Base-by-base conservation (phyloP, 1,140 invertebrate species). In the Steinernema feltiae region DNA sequence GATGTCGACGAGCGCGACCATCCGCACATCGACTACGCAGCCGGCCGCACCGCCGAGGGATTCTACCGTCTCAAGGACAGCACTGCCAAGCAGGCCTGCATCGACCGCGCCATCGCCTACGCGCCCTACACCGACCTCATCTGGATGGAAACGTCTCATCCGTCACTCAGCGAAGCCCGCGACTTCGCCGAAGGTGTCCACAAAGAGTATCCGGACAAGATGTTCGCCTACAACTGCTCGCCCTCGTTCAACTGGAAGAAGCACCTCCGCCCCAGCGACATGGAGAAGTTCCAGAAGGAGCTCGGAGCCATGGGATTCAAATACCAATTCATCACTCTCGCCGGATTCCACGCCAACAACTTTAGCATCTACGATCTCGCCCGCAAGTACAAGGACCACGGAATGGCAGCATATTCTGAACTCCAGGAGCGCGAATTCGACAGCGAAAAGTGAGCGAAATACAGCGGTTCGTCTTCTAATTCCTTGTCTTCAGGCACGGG, bases 161-260 rank as follows among this genome's bases (percentile, higher is more conserved):
- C 87, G 24, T 77, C 83, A 18, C 71, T 87, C 17, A 75, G 77
- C 1, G 84, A 86, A 71, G 87, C 87, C 21, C 78, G 80, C 31
- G 83, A 85, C 32, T 87, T 87, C 72, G 86, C 87, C 46, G 84
- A 87, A 73, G 87, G 87, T n/a, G 82, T 87, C 21, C 30, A 48
- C 27, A 18, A 78, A 46, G 78, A 84, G 46, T 88, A 75, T 69
- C 87, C 87, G 12, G 87, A 87, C 77, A 85, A 87, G 78, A 41
- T 87, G 32, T 79, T 88, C 32, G 86, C 87, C 27, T 87, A 87
- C 80, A 87, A 87, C 73, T 87, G 87, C 76, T 87, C 87, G 12
- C 87, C 87, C 2, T 87, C 85, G 1, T 87, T 87, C 83, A 87
- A 87, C 78, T 87, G 87, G 87, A 83, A 86, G 69, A 82, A 85